A percentile compares a stretch with the other conserved stretches of the same genome.
Evolutionary conservation across 2,888 invertebrate species (phyloP).

Genomic region (Ethmia dodecea): DNA sequence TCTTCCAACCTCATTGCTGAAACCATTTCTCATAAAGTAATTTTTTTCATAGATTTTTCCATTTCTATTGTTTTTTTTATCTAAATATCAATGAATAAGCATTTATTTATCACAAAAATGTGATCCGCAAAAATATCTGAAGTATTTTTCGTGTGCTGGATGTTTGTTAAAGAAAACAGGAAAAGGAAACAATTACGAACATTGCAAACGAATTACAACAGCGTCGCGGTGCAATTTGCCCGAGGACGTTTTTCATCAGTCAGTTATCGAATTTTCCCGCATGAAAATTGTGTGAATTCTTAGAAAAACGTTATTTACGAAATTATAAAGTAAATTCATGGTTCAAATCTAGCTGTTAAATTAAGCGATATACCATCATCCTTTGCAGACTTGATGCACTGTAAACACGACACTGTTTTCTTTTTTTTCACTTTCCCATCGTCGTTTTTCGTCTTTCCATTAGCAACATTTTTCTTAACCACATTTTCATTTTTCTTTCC

Average conservation of each 20-base stretch:
- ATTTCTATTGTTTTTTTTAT: no score
- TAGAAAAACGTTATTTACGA: conserved; percentile 1
- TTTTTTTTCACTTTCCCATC: conserved; percentile 70
- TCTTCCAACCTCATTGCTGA: no score
- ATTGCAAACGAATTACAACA: conserved; percentile 22
- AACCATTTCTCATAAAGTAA: no score
- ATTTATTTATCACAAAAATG: no score
- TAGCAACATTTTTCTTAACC: conserved; percentile 32
- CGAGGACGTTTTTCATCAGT: not conserved
- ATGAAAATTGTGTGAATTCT: conserved; percentile 5
- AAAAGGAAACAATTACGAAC: conserved; percentile 22
- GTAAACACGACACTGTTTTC: conserved; percentile 71
- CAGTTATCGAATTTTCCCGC: conserved; percentile 4
- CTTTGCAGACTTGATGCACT: conserved; percentile 63
- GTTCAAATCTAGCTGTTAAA: not conserved
- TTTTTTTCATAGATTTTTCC: no score
- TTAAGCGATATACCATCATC: conserved; percentile 57
- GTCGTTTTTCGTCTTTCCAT: conserved; percentile 56
- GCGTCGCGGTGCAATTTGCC: conserved; percentile 9
- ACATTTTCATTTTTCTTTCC: conserved; percentile 29
- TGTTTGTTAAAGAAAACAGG: conserved; percentile 19
- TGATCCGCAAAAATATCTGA: no score
- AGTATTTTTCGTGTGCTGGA: no score
- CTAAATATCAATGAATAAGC: no score
- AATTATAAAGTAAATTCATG: not conserved